Evolutionary conservation across 2,797 vertebrate species (phyloP).

Genomic region (Pantherophis vulpinus): DNA sequence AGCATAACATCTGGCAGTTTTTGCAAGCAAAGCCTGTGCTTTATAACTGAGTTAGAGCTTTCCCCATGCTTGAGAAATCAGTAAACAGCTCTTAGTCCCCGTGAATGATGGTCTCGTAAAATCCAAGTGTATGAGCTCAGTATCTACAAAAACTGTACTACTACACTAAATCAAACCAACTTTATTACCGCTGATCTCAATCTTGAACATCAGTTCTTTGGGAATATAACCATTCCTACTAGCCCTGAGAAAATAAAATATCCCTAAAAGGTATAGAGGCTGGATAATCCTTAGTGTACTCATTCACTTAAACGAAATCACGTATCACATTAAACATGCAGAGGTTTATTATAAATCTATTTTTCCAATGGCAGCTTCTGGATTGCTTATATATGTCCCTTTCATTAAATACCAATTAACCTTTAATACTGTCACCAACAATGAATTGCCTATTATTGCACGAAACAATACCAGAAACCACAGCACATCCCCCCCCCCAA

Average conservation of each 20-base stretch:
- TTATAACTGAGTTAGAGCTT: not conserved
- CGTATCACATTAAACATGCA: slow-evolving; percentile 36
- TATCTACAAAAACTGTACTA: not conserved
- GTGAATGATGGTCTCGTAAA: not conserved
- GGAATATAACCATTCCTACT: not conserved
- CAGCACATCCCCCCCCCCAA: not conserved
- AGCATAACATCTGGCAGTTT: not conserved
- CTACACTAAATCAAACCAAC: not conserved
- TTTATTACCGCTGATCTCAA: not conserved
- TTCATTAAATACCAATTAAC: slow-evolving; percentile 19
- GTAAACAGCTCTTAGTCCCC: not conserved
- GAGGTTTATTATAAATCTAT: slow-evolving; percentile 22
- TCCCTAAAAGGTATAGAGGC: not conserved
- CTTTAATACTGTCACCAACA: not conserved
- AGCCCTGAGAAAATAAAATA: not conserved
- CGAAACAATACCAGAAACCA: not conserved
- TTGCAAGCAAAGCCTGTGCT: not conserved
- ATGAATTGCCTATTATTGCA: slow-evolving; percentile 17
- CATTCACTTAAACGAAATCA: not conserved
- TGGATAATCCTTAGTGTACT: not conserved
- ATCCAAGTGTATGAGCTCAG: not conserved
- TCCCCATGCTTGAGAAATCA: not conserved
- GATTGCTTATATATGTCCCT: not conserved
- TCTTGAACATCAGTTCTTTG: not conserved
- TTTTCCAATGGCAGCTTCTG: slow-evolving; percentile 39